Percentiles rank a stretch among this genome's conserved stretches.
Conservation (phyloP, 2,113 vertebrate genomes). For the Scortum barcoo region DNA sequence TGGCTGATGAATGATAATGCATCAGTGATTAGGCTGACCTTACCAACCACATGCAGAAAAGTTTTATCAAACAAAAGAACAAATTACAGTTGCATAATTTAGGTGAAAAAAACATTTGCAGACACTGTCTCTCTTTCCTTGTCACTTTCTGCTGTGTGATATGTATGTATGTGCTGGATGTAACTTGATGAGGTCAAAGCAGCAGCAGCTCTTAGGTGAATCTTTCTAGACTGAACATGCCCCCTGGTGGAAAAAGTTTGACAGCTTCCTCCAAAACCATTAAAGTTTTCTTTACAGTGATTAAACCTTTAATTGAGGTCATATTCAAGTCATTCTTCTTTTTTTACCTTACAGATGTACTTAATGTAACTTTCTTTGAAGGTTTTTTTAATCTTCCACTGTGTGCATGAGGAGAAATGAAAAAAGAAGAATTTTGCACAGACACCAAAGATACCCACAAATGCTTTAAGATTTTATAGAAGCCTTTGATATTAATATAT, state of each 20-base stretch:
- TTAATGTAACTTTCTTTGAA: background rate
- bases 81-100: background rate
- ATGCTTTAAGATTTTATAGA: background rate
- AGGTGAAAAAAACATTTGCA: background rate
- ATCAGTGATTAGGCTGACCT: background rate
- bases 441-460: background rate
- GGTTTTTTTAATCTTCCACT: background rate
- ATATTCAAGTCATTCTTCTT: background rate
- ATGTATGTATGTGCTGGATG: background rate
- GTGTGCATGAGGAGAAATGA: background rate
- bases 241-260: constrained; percentile 48
- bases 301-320: constrained; percentile 16
- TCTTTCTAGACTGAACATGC: background rate
- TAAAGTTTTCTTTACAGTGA: background rate
- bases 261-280: background rate
- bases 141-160: background rate
- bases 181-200: background rate
- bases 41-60: background rate
- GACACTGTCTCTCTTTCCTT: background rate
- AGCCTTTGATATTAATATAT: background rate
- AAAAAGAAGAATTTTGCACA: background rate
- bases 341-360: background rate
- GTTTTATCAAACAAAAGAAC: background rate
- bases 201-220: background rate
- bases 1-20: background rate